phyloP scores from a whole-genome alignment of 2,113 vertebrate species.

The Notarius lentiginosus region DNA sequence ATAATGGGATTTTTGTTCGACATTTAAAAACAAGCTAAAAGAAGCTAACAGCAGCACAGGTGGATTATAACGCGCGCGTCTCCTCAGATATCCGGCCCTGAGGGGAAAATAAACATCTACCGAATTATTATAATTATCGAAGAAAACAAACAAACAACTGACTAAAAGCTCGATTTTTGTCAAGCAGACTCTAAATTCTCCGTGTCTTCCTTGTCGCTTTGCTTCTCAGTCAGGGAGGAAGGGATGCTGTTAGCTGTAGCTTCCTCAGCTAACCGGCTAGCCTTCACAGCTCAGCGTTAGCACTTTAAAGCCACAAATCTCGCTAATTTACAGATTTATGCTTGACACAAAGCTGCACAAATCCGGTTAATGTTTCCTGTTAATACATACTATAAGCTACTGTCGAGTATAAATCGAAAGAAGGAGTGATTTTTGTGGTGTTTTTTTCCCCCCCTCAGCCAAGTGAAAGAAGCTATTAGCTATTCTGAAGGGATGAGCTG shows the following conservation, averaged over 20 bases:
- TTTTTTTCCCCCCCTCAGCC: too few relatives aligned
- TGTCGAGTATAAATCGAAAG: not conserved
- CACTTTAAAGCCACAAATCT: conserved; percentile 5
- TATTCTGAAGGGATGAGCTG: not conserved
- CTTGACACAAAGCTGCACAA: not conserved
- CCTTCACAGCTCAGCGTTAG: not conserved
- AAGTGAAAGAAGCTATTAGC: not conserved
- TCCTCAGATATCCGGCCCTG: not conserved
- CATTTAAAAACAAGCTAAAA: conserved; percentile 1
- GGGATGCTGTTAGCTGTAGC: conserved; percentile 28
- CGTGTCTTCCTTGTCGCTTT: not conserved
- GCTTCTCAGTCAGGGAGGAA: not conserved
- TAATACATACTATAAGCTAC: too few relatives aligned
- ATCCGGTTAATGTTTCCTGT: not conserved
- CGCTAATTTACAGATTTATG: not conserved
- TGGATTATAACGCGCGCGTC: not conserved
- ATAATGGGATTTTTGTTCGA: not conserved
- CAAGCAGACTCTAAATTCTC: too few relatives aligned
- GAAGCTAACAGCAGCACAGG: conserved; percentile 26
- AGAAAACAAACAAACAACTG: not conserved
- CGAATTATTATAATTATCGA: not conserved
- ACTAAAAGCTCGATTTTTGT: not conserved
- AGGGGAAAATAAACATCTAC: not conserved
- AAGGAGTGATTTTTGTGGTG: not conserved
- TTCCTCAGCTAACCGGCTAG: conserved; percentile 2